phyloP scores from a whole-genome alignment of 2,797 vertebrate genomes.

The Gila robusta region DNA sequence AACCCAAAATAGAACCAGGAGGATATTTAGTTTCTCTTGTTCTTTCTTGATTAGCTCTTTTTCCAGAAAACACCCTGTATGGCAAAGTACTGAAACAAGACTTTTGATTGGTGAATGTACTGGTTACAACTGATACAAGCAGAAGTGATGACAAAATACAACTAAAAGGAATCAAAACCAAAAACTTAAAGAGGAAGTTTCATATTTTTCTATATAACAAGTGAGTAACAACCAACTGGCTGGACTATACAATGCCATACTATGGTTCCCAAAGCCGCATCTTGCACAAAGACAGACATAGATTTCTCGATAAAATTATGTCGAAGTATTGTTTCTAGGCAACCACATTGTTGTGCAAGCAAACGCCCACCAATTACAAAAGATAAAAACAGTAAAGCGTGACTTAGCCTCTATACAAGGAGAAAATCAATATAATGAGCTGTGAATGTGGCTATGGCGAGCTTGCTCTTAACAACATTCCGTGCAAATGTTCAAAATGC shows the following conservation, averaged over 20 bases:
- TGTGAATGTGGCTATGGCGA: slow-evolving; percentile 26
- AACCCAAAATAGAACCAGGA: slow-evolving; percentile 76
- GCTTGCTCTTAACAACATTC: slow-evolving; percentile 33
- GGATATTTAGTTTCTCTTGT: slow-evolving; percentile 71
- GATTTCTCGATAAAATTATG: slow-evolving; percentile 40
- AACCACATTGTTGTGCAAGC: slow-evolving; percentile 46
- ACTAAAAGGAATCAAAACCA: neutral
- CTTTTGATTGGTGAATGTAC: slow-evolving; percentile 23
- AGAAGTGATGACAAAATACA: slow-evolving; percentile 4
- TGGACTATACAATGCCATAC: neutral
- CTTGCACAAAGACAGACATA: neutral
- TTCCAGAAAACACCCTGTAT: slow-evolving; percentile 51
- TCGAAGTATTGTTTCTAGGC: slow-evolving; percentile 44
- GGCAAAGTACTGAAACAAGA: slow-evolving; percentile 40
- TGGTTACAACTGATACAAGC: neutral
- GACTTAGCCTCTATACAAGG: slow-evolving; percentile 17
- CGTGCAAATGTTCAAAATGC: slow-evolving; percentile 28
- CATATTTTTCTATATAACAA: too few species aligned
- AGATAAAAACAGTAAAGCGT: slow-evolving; percentile 20
- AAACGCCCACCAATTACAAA: slow-evolving; percentile 33
- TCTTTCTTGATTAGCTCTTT: slow-evolving; percentile 61
- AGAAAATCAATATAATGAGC: slow-evolving; percentile 31
- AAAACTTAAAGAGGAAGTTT: neutral
- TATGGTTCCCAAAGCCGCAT: neutral
- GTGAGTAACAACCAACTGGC: neutral